Evolutionary conservation across 2,797 vertebrate genomes (phyloP).

Genomic region (Ceryle rudis): DNA sequence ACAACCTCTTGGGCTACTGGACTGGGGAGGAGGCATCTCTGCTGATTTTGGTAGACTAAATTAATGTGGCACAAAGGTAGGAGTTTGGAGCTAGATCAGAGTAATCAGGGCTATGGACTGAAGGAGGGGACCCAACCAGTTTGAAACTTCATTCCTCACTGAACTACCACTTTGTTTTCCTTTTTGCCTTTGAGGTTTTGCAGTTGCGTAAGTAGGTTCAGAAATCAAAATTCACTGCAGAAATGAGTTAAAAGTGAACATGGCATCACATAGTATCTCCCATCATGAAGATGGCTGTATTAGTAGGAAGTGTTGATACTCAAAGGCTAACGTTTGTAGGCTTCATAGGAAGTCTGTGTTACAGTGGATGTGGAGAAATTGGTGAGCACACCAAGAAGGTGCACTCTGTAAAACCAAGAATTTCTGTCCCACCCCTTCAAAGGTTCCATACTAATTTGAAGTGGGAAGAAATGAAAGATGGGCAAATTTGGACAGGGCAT

Average conservation of each 20-base stretch:
- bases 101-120: rapidly evolving
- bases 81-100: not conserved
- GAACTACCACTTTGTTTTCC: not conserved
- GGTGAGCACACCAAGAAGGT: too few species aligned
- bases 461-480: not conserved
- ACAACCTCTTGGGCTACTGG: rapidly evolving
- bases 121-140: not conserved
- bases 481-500: rapidly evolving
- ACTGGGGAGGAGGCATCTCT: not conserved
- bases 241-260: not conserved
- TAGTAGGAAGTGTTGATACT: not conserved
- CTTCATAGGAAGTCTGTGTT: not conserved
- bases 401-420: too few species aligned
- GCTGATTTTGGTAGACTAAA: not conserved
- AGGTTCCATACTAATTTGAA: not conserved
- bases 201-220: not conserved
- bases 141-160: not conserved
- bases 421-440: too few species aligned
- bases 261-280: rapidly evolving
- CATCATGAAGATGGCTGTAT: not conserved
- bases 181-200: not conserved
- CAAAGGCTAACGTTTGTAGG: not conserved
- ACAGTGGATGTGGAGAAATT: not conserved
- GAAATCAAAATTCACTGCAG: not conserved
- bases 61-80: rapidly evolving